phyloP scores from a whole-genome alignment of 1,140 invertebrate species.

The Meloidogyne chitwoodi region DNA sequence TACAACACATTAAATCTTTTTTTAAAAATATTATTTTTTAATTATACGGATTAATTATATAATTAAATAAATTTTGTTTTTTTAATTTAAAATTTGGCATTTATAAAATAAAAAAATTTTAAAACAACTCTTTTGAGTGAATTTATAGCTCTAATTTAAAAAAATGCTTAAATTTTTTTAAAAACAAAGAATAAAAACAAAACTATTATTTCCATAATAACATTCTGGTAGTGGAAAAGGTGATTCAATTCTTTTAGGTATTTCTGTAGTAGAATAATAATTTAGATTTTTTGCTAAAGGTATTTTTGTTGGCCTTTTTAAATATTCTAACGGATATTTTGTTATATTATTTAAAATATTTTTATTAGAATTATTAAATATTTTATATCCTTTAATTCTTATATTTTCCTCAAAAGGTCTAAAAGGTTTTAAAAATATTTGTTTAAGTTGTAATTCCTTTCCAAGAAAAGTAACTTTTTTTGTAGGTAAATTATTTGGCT shows the following conservation, averaged over 20 bases:
- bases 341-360: too few species aligned
- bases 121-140: too few species aligned
- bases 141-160: too few species aligned
- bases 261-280: background rate
- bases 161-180: too few species aligned
- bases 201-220: conserved; percentile 30
- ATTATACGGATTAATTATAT: too few species aligned
- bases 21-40: background rate
- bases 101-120: too few species aligned
- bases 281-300: background rate
- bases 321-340: too few species aligned
- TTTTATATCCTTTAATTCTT: background rate
- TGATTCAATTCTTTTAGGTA: background rate
- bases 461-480: conserved; percentile 8
- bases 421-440: conserved; percentile 18
- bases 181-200: background rate
- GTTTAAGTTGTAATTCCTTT: background rate
- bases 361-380: background rate
- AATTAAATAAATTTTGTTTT: too few species aligned
- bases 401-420: background rate
- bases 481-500: background rate
- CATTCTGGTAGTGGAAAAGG: conserved; percentile 33
- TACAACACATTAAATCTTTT: conserved; percentile 38
- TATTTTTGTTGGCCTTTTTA: background rate
- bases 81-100: too few species aligned